A percentile compares a stretch with the other conserved stretches of the same genome.
These are phyloP conservation scores for Stigmatopora argus DNA, from an alignment of 2,113 vertebrate species.

Conservation along the genomic window DNA sequence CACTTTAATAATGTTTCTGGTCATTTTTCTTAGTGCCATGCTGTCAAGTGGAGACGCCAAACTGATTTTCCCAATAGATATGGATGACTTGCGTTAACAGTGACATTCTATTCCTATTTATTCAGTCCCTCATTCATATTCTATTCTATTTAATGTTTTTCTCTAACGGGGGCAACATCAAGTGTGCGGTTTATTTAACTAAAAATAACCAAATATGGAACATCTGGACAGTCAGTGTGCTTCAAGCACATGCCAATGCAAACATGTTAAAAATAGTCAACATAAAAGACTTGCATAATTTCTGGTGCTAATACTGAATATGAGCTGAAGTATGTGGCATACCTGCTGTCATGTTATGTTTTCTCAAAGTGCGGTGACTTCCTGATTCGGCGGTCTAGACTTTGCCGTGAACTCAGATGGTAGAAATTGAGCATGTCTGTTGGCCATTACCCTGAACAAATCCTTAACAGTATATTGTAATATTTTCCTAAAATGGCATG, in stretches of 20 bases:
- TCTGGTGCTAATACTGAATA: constrained; percentile 41
- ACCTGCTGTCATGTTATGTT: constrained; percentile 18
- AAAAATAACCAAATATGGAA: constrained; percentile 69
- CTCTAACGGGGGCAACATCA: constrained; percentile 29
- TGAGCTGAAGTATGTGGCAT: constrained; percentile 21
- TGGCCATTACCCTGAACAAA: constrained; percentile 7
- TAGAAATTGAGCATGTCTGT: constrained; percentile 24
- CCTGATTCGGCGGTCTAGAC: constrained; percentile 17
- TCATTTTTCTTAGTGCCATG: no score
- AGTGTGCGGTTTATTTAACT: constrained; percentile 52
- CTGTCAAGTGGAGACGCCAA: no score
- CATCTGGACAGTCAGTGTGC: constrained; percentile 64
- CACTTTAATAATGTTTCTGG: no score
- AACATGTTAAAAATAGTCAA: constrained; percentile 66
- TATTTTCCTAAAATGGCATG: constrained; percentile 15
- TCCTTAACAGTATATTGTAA: constrained; percentile 16
- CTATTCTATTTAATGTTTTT: background rate
- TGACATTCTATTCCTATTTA: no score
- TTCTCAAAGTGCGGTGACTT: constrained; percentile 26
- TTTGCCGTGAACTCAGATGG: constrained; percentile 30
- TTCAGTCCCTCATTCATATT: no score
- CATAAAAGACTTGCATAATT: constrained; percentile 54
- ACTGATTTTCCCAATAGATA: no score
- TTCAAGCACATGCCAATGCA: constrained; percentile 51
- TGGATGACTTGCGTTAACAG: no score